phyloP scores from a whole-genome alignment of 92 coral and sea anemone species.

The Palythoa grandis region DNA sequence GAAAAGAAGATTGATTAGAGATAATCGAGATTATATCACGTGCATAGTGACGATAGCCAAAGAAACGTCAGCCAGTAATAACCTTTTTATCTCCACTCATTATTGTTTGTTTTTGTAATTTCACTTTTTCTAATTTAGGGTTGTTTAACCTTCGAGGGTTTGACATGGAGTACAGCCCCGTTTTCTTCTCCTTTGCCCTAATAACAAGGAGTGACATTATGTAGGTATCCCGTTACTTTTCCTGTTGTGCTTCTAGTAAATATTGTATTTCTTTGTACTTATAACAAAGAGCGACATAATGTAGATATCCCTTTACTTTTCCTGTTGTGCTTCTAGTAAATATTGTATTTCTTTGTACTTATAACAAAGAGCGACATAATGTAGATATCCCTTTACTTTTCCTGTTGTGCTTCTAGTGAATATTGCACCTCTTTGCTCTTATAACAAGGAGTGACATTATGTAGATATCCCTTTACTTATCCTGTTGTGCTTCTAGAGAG shows the following conservation, averaged over 20 bases:
- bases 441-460: too few species aligned
- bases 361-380: too few species aligned
- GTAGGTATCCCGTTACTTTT: slow-evolving; percentile 4
- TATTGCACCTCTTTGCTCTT: too few species aligned
- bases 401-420: too few species aligned
- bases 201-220: slow-evolving; percentile 49
- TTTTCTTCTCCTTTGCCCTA: slow-evolving; percentile 55
- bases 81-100: neutral
- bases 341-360: too few species aligned
- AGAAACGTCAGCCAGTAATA: too few species aligned
- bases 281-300: slow-evolving; percentile 48
- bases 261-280: slow-evolving; percentile 13
- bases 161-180: slow-evolving; percentile 61
- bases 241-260: too few species aligned
- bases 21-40: neutral
- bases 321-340: too few species aligned
- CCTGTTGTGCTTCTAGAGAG: too few species aligned
- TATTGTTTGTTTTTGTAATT: neutral
- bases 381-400: too few species aligned
- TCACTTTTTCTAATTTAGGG: slow-evolving; percentile 32
- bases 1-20: neutral
- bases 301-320: slow-evolving; percentile 2
- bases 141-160: slow-evolving; percentile 63
- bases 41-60: too few species aligned
- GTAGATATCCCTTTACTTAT: too few species aligned